Base-by-base conservation (phyloP, 2,797 vertebrate genomes). In the Hypotaenidia okinawae region DNA sequence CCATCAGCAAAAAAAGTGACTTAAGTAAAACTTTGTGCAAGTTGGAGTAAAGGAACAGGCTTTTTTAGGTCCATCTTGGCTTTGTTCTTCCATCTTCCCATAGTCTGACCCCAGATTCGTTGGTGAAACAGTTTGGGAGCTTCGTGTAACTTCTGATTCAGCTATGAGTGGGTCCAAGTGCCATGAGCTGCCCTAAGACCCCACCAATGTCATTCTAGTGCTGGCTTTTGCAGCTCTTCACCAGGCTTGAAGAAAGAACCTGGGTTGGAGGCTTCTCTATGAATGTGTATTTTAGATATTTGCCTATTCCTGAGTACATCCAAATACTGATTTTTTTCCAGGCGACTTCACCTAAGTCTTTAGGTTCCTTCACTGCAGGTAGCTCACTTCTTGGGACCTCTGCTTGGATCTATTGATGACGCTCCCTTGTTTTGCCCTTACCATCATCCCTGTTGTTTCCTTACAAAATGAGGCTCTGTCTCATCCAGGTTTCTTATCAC, bases 381-480 rank as follows among this genome's bases (percentile, higher is more conserved):
- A 16, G 45, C 32, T 80, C 51, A 9, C 15, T 72, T 45, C 10
- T 30, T 49, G 73, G 54, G 24, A 52, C 89, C 22, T 73, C n/a
- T 76, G 66, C 69, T 78, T 0, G 0, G 28, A 74, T 58, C 52
- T 0, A 1, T 3, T 3, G 4, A 21, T 0, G 6, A 5, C 1
- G 0, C 90, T 67, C n/a, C 62, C 33, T 78, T 81, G 54, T 84
- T 89, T 93, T 74, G 30, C 51, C 51, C 47, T 79, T 49, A 25
- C 0, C 1, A 13, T 33, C 33, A 79, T 43, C 21, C 0, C 0
- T 19, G 45, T 51, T 78, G 14, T 66, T 86, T 62, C 57, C n/a
- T 72, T 76, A 62, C 35, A n/a, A 59, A 73, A 66, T 5, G 6
- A 88, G 54, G 41, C 45, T 33, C 23, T 1, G 0, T 33, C 16